Base-by-base conservation (phyloP, 1,140 invertebrate species). In the Diabrotica undecimpunctata region DNA sequence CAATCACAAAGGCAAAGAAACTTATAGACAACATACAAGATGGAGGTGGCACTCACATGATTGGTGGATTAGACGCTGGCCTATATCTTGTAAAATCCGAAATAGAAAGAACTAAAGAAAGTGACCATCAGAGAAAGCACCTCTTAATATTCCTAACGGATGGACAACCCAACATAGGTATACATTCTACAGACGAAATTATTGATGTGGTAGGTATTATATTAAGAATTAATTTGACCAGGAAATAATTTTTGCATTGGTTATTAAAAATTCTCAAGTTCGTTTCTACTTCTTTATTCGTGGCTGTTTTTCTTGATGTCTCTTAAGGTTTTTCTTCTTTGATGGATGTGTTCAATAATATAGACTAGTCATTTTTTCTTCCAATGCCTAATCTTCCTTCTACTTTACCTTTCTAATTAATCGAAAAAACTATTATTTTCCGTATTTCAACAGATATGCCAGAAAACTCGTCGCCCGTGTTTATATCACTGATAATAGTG, bases 121-220 rank as follows among this genome's bases (percentile, higher is more conserved):
- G 25, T 25, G 66, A 63, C 14, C 1, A 25, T 25, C 25, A 25
- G 25, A 25, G 25, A 25, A 65, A 86, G 71, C 83, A 86, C 0
- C 82, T 90, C 54, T 84, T 91, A 25, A 83, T 91, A 37, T 91
- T 91, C 77, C 76, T 91, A 52, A 91, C 89, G 0, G 89, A 91
- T 75, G 89, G 89, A 50, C 83, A 89, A 64, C 83, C 88, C 7
- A 90, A 87, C 4, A 77, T 83, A 0, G 88, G 87, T 8, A 81
- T 83, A 67, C 84, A 81, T 0, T 75, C 81, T 60, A 74, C 82
- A 14, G 66, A 66, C 3, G 58, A 56, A 59, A 69, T 67, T 10
- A 61, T 38, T 9, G 61, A 0, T 74, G 77, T 0, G 77, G 78
- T 55, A 13, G 13, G n/a, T 55, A 55, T 25, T 25, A 25, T 25